Evolutionary conservation across 2,888 invertebrate genomes (phyloP).

Genomic region (Apodemia mormo): DNA sequence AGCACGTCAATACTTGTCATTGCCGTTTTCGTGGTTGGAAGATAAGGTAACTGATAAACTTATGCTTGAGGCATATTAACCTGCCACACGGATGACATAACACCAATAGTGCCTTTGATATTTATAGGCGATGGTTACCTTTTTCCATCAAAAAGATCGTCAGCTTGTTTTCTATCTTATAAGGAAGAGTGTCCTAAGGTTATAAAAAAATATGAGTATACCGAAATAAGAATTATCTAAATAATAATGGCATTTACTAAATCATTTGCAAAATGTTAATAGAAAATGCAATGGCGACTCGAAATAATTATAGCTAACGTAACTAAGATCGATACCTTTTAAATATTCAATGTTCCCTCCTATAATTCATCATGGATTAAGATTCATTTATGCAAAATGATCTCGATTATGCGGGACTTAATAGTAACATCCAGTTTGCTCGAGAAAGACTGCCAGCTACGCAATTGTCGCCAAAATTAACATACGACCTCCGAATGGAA

Average conservation of each 20-base stretch:
- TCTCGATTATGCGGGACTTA: slow-evolving; percentile 42
- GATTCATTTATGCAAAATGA: slow-evolving; percentile 63
- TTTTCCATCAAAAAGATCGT: too few relatives aligned
- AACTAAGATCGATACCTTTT: slow-evolving; percentile 45
- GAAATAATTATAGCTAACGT: slow-evolving; percentile 40
- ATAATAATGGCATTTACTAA: slow-evolving; percentile 18
- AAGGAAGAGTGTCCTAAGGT: too few relatives aligned
- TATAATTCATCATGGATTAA: slow-evolving; percentile 56
- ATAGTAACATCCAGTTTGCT: slow-evolving; percentile 44
- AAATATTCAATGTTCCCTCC: slow-evolving; percentile 56
- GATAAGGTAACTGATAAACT: too few relatives aligned
- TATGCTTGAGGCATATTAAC: too few relatives aligned
- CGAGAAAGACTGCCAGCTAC: slow-evolving; percentile 40
- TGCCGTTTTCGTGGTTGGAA: too few relatives aligned
- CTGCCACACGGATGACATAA: not conserved
- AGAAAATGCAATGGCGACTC: slow-evolving; percentile 33
- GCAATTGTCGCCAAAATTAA: slow-evolving; percentile 50
- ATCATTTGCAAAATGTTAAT: slow-evolving; percentile 25
- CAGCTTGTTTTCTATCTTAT: too few relatives aligned
- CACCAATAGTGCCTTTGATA: too few relatives aligned
- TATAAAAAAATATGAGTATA: too few relatives aligned
- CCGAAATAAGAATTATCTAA: too few relatives aligned
- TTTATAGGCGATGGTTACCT: too few relatives aligned
- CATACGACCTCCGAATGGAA: slow-evolving; percentile 59
- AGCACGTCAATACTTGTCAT: too few relatives aligned